phyloP scores from a whole-genome alignment of 1,140 invertebrate species.

The Diploscapter pachys region DNA sequence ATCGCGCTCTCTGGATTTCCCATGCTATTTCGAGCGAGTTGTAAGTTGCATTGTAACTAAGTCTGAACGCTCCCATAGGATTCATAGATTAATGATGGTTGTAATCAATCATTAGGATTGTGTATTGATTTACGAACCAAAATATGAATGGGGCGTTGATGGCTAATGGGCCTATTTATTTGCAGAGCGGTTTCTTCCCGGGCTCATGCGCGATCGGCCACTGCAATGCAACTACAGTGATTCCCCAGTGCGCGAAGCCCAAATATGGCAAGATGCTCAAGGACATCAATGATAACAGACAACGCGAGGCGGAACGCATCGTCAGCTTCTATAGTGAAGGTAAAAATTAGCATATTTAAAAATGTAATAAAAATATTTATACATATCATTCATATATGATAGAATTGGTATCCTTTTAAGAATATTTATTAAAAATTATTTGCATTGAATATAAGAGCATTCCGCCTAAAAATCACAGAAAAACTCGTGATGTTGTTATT shows the following conservation, averaged over 20 bases:
- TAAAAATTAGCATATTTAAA: no score
- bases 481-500: neutral
- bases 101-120: no score
- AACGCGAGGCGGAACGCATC: slow-evolving; percentile 23
- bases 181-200: slow-evolving; percentile 32
- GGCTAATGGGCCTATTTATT: neutral
- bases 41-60: no score
- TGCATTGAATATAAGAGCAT: slow-evolving; percentile 24
- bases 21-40: no score
- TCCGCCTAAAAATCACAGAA: slow-evolving; percentile 6
- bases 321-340: slow-evolving; percentile 6
- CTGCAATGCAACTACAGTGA: neutral
- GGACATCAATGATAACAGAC: slow-evolving; percentile 17
- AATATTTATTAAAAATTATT: neutral
- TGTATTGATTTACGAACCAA: no score
- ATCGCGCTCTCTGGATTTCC: no score
- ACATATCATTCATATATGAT: neutral
- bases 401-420: neutral
- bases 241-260: neutral
- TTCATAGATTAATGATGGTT: no score
- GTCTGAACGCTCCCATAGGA: no score
- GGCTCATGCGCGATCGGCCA: slow-evolving; percentile 4
- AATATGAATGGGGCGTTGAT: no score
- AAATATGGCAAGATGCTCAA: slow-evolving; percentile 18
- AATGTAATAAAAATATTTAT: neutral